Evolutionary conservation across 1,140 invertebrate genomes (phyloP).

Genomic region (Apis florea): DNA sequence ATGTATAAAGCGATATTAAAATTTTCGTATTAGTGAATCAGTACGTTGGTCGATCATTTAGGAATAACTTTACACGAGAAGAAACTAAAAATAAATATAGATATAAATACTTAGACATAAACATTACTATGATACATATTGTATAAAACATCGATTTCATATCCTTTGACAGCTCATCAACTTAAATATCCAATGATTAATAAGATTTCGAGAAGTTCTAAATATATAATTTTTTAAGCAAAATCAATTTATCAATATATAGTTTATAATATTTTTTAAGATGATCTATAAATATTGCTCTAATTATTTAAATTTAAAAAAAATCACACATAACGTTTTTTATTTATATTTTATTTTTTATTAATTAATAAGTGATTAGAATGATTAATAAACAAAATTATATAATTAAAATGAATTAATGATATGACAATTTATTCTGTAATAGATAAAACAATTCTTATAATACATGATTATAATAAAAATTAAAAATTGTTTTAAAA

Average conservation of each 20-base stretch:
- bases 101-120: slow-evolving; percentile 78
- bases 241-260: slow-evolving; percentile 20
- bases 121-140: slow-evolving; percentile 79
- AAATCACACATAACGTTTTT: slow-evolving; percentile 13
- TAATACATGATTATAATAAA: slow-evolving; percentile 49
- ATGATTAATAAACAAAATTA: slow-evolving; percentile 1
- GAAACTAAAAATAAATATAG: slow-evolving; percentile 79
- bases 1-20: slow-evolving; percentile 81
- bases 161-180: slow-evolving; percentile 37
- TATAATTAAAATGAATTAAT: slow-evolving; percentile 9
- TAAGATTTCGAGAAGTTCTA: slow-evolving; percentile 31
- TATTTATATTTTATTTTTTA: slow-evolving; percentile 11
- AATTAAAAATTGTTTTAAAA: slow-evolving; percentile 29
- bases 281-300: slow-evolving; percentile 30
- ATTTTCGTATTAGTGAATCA: slow-evolving; percentile 76
- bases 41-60: slow-evolving; percentile 77
- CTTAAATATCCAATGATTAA: slow-evolving; percentile 44
- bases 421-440: neutral
- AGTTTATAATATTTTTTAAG: slow-evolving; percentile 17
- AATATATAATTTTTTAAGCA: slow-evolving; percentile 14
- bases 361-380: neutral
- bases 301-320: slow-evolving; percentile 36
- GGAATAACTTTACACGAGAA: slow-evolving; percentile 73
- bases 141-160: slow-evolving; percentile 76
- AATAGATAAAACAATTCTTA: slow-evolving; percentile 22